Conservation (phyloP, 2,797 vertebrate genomes). For the Paguma larvata region DNA sequence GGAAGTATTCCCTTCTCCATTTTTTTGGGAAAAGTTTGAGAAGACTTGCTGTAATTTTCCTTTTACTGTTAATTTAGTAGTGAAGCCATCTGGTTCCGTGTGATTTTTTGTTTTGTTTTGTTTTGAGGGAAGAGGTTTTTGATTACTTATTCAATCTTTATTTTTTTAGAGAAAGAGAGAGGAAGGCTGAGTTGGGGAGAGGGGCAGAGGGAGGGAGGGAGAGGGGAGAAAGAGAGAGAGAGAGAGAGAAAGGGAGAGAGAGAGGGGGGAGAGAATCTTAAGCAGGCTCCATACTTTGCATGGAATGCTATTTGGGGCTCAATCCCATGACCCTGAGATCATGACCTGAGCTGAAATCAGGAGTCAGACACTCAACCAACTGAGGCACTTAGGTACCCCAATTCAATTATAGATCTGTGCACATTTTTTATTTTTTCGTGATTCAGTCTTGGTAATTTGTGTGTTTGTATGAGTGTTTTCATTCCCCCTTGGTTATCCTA, state of each 20-base stretch:
- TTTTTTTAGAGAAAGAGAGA: too few relatives aligned
- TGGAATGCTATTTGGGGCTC: too few relatives aligned
- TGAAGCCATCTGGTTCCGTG: not conserved
- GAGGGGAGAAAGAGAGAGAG: too few relatives aligned
- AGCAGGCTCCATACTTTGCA: too few relatives aligned
- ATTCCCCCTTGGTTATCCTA: not conserved
- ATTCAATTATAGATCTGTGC: not conserved
- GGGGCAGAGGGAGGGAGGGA: too few relatives aligned
- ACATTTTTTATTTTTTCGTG: not conserved
- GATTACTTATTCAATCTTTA: not conserved
- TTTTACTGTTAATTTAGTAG: not conserved
- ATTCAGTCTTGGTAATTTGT: not conserved
- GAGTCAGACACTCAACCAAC: too few relatives aligned
- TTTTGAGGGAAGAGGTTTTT: not conserved
- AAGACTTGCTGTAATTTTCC: slow-evolving; percentile 18
- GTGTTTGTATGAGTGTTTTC: not conserved
- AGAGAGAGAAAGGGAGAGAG: too few relatives aligned
- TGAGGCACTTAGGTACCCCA: too few relatives aligned
- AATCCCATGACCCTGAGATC: too few relatives aligned
- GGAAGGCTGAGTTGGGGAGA: too few relatives aligned
- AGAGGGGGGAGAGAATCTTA: too few relatives aligned
- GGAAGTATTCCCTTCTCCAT: not conserved
- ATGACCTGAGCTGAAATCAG: too few relatives aligned
- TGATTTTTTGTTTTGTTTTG: not conserved
- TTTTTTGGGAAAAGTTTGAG: not conserved